Evolutionary conservation across 2,113 vertebrate genomes (phyloP).

Genomic region (Callithrix jacchus): DNA sequence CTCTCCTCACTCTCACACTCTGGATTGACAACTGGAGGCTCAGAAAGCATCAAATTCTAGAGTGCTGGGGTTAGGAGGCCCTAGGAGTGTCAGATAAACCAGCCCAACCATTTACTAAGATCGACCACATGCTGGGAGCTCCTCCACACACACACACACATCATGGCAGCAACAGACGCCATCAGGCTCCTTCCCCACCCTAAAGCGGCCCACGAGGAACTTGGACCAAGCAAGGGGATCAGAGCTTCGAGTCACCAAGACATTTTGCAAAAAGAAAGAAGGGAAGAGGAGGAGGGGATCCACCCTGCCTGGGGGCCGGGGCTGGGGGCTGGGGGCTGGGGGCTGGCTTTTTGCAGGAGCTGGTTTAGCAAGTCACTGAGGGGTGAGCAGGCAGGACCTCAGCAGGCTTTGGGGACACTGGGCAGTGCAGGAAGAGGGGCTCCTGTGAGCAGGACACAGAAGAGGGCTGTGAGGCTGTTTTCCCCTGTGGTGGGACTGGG

Average conservation of each 20-base stretch:
- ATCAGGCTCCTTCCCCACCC: no score
- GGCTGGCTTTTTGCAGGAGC: not conserved
- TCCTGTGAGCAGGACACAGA: accelerated
- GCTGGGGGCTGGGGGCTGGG: not conserved
- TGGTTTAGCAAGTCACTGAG: not conserved
- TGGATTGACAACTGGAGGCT: not conserved
- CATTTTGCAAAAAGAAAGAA: not conserved
- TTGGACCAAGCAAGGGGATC: not conserved
- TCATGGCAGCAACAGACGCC: accelerated
- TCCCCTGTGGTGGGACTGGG: accelerated
- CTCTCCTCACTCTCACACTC: not conserved
- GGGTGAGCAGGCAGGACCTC: not conserved
- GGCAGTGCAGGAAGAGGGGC: accelerated
- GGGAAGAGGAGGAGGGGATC: not conserved
- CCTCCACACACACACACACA: not conserved
- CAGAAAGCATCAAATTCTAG: not conserved
- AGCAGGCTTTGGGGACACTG: not conserved
- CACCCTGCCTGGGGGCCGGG: accelerated
- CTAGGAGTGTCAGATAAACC: not conserved
- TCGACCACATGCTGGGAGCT: accelerated
- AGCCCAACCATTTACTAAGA: not conserved
- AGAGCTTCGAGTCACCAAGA: not conserved
- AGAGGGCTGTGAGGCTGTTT: not conserved
- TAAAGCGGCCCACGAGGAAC: not conserved
- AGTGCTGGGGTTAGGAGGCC: not conserved